Evolutionary conservation across 2,888 invertebrate species (phyloP).

Genomic region (Buathra laborator): DNA sequence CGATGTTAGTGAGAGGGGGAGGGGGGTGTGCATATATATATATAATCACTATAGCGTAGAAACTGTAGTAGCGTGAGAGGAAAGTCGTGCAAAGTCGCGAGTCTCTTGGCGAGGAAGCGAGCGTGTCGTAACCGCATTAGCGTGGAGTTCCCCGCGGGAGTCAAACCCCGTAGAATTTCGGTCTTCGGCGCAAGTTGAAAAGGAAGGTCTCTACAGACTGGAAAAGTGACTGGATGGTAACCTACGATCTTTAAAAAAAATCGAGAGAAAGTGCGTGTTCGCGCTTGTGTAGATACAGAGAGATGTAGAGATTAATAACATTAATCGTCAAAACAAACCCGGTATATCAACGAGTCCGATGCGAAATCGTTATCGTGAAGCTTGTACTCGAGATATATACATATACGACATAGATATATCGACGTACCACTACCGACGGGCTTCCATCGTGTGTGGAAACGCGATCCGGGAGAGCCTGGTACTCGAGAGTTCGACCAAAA

Average conservation of each 20-base stretch:
- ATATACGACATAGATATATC: constrained; percentile 68
- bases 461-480: constrained; percentile 41
- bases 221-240: constrained; percentile 5
- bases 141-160: constrained; percentile 42
- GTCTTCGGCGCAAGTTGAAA: constrained; percentile 22
- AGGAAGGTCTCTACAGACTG: background rate
- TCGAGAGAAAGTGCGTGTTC: constrained; percentile 28
- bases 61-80: background rate
- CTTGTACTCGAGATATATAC: constrained; percentile 63
- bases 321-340: background rate
- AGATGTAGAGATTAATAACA: no score
- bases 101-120: constrained; percentile 43
- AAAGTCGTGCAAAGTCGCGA: constrained; percentile 55
- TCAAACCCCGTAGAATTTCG: constrained; percentile 27
- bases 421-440: constrained; percentile 73
- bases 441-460: constrained; percentile 69
- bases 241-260: constrained; percentile 7
- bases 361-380: constrained; percentile 71
- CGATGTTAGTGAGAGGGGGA: background rate
- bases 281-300: background rate
- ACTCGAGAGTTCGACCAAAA: constrained; percentile 48
- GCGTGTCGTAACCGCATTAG: constrained; percentile 61
- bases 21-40: constrained; percentile 1
- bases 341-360: background rate
- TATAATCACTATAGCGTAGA: constrained; percentile 17